Conservation (phyloP, 2,888 invertebrate genomes). For the Dasysyrphus tricinctus region DNA sequence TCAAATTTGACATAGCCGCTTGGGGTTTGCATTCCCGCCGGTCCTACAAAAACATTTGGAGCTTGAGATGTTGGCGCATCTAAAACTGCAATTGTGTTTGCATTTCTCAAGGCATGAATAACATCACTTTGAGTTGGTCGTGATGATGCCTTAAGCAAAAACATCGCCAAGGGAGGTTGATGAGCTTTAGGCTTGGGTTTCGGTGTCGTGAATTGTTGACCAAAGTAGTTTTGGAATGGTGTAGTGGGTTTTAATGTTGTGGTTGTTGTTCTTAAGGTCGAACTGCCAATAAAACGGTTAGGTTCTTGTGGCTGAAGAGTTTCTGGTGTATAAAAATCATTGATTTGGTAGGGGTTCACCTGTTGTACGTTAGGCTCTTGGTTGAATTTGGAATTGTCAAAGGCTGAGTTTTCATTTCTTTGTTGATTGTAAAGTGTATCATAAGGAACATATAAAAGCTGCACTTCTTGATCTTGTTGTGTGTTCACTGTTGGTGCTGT, state of each 20-base stretch:
- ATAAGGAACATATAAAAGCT: constrained; percentile 92
- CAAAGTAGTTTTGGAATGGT: constrained; percentile 79
- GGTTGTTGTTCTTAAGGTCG: constrained; percentile 79
- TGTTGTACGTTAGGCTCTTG: constrained; percentile 79
- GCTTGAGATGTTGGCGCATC: constrained; percentile 88
- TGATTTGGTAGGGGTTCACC: constrained; percentile 84
- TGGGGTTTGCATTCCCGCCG: constrained; percentile 89
- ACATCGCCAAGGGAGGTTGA: constrained; percentile 93
- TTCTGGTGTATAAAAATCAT: constrained; percentile 83
- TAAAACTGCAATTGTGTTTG: constrained; percentile 90
- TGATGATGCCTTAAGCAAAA: constrained; percentile 85
- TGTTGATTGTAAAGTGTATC: constrained; percentile 87
- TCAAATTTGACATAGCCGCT: constrained; percentile 91
- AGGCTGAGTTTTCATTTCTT: constrained; percentile 77
- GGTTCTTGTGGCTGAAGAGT: constrained; percentile 77
- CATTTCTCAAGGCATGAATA: constrained; percentile 87
- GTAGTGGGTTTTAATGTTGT: constrained; percentile 79
- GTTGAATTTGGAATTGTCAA: constrained; percentile 80
- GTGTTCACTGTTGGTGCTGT: constrained; percentile 67
- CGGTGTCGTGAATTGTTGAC: constrained; percentile 83
- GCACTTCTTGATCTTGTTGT: constrained; percentile 87
- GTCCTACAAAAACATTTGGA: constrained; percentile 92
- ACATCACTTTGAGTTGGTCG: constrained; percentile 88
- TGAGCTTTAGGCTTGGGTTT: constrained; percentile 89
- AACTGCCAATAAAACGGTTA: constrained; percentile 78